Conservation (phyloP, 2,888 invertebrate genomes). For the Folsomia manolachei region DNA sequence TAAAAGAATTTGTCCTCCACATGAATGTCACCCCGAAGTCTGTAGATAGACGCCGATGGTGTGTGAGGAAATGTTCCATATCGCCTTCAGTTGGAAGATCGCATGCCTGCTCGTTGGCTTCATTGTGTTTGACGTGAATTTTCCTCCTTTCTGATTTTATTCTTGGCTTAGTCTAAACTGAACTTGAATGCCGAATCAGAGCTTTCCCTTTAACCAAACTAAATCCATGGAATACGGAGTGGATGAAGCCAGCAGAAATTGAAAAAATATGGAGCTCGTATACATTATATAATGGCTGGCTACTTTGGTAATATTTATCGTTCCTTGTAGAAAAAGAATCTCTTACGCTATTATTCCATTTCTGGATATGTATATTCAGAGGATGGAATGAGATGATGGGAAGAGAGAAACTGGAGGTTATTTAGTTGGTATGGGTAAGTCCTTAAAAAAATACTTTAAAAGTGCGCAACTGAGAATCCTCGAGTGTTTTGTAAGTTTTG, state of each 20-base stretch:
- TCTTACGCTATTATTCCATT: too few species aligned
- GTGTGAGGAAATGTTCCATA: neutral
- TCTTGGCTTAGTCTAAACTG: neutral
- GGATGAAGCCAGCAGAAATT: neutral
- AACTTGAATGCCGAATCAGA: neutral
- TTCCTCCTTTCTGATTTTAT: too few species aligned
- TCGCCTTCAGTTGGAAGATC: neutral
- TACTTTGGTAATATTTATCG: neutral
- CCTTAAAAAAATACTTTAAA: neutral
- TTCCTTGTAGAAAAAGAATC: neutral
- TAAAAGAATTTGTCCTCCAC: neutral
- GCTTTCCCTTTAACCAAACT: too few species aligned
- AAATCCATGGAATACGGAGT: too few species aligned
- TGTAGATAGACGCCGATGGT: neutral
- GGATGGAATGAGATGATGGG: too few species aligned
- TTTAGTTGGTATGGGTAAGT: neutral
- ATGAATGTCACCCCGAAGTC: neutral
- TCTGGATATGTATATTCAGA: too few species aligned
- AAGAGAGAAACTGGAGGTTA: too few species aligned
- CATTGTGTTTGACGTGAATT: neutral
- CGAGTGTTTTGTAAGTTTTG: constrained; percentile 10
- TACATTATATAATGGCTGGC: neutral
- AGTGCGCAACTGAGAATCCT: neutral
- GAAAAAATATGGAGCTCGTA: neutral
- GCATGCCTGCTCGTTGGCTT: neutral